These are phyloP conservation scores for Microcebus griseorufus DNA, from an alignment of 2,113 vertebrate genomes.

Conservation along the genomic window DNA sequence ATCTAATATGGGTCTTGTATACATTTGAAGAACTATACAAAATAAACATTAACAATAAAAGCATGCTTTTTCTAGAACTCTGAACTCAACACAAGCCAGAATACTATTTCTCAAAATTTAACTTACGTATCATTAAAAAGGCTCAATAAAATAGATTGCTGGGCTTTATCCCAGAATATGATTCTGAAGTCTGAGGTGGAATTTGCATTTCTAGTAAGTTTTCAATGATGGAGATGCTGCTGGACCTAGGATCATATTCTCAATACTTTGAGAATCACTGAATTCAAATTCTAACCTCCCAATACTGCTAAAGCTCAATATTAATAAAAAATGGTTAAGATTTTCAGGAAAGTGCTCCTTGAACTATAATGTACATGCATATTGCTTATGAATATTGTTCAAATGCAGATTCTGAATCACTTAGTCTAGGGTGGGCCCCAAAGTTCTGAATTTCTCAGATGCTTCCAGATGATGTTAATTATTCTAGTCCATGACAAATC, in stretches of 20 bases:
- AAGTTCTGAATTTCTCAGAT: background rate
- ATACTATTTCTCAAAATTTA: background rate
- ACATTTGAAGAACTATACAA: background rate
- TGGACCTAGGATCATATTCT: background rate
- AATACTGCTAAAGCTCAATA: background rate
- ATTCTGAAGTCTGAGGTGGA: background rate
- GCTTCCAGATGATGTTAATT: background rate
- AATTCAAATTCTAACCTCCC: background rate
- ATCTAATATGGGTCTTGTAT: background rate
- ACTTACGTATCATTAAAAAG: background rate
- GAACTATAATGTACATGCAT: background rate
- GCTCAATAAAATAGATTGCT: background rate
- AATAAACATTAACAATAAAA: background rate
- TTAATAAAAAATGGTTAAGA: background rate
- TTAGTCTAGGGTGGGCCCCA: background rate
- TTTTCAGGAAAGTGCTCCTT: background rate
- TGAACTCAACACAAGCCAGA: constrained; percentile 1
- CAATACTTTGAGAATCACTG: background rate
- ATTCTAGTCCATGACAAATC: background rate
- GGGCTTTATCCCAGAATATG: background rate
- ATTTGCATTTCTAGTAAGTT: background rate
- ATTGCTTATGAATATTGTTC: background rate
- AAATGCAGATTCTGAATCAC: background rate
- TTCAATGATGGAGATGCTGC: background rate
- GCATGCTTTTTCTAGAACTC: background rate